Evolutionary conservation across 2,113 vertebrate genomes (phyloP).

Genomic region (Phainopepla nitens): DNA sequence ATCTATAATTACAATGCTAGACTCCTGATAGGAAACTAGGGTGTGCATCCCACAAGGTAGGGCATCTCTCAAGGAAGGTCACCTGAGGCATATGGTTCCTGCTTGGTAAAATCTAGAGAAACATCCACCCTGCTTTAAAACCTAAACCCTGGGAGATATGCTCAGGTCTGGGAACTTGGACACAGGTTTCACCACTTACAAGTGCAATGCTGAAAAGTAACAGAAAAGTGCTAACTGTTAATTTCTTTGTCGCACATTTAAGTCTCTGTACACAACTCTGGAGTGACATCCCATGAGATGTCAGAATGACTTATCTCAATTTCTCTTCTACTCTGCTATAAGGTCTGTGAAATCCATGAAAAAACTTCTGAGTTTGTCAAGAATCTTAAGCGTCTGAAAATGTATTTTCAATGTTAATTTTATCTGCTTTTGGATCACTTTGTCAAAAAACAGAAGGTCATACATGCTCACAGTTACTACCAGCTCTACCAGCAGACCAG

Average conservation of each 20-base stretch:
- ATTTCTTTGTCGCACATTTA: neutral
- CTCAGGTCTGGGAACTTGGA: neutral
- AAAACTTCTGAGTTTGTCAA: neutral
- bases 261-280: fast-evolving
- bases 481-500: neutral
- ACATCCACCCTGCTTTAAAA: neutral
- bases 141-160: neutral
- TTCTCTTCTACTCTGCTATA: neutral
- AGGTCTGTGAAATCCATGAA: neutral
- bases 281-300: neutral
- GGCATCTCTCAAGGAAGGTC: neutral
- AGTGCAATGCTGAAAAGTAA: neutral
- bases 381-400: neutral
- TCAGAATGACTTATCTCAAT: neutral
- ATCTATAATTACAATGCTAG: neutral
- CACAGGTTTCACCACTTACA: neutral
- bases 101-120: neutral
- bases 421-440: neutral
- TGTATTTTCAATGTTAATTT: neutral
- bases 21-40: neutral
- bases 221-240: neutral
- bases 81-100: fast-evolving
- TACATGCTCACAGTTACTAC: neutral
- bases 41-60: neutral
- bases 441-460: neutral